phyloP scores from a whole-genome alignment of 2,797 vertebrate species.

The Nannoperca obscura region DNA sequence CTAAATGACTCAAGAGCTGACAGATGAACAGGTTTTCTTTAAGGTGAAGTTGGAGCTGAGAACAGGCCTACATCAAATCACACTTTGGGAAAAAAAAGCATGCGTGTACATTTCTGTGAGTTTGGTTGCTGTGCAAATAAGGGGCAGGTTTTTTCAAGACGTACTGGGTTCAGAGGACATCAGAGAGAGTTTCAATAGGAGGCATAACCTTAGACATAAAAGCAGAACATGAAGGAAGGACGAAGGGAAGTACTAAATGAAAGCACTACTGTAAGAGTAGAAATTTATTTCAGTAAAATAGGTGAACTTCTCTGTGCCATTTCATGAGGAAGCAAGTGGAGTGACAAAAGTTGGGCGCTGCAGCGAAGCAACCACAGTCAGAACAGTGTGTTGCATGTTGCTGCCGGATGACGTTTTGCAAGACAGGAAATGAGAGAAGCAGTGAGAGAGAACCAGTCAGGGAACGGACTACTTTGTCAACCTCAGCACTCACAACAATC shows the following conservation, averaged over 20 bases:
- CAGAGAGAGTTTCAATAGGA: neutral
- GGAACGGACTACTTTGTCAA: neutral
- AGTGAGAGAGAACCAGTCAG: constrained; percentile 11
- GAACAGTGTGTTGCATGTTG: constrained; percentile 24
- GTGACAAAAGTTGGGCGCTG: constrained; percentile 25
- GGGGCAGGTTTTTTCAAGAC: neutral
- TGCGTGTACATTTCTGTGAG: neutral
- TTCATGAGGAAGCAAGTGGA: constrained; percentile 62
- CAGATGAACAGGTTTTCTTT: constrained; percentile 11
- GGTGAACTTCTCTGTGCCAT: constrained; percentile 41
- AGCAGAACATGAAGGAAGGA: constrained; percentile 47
- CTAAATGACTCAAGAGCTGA: constrained; percentile 17
- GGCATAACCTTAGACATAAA: neutral
- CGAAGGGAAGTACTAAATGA: constrained; percentile 45
- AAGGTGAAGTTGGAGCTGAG: neutral
- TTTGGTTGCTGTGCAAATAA: neutral
- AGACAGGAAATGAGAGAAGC: constrained; percentile 76
- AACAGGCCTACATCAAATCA: neutral
- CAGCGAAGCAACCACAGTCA: constrained; percentile 56
- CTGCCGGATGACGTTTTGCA: constrained; percentile 60
- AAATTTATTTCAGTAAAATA: constrained; percentile 14
- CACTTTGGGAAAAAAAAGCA: constrained; percentile 4
- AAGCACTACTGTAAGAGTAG: constrained; percentile 19
- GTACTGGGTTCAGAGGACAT: neutral
- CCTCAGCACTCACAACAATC: neutral